Percentiles rank a stretch among this genome's conserved stretches.
These are phyloP conservation scores for Ferrisia virgata DNA, from an alignment of 2,888 invertebrate species.

Conservation along the genomic window DNA sequence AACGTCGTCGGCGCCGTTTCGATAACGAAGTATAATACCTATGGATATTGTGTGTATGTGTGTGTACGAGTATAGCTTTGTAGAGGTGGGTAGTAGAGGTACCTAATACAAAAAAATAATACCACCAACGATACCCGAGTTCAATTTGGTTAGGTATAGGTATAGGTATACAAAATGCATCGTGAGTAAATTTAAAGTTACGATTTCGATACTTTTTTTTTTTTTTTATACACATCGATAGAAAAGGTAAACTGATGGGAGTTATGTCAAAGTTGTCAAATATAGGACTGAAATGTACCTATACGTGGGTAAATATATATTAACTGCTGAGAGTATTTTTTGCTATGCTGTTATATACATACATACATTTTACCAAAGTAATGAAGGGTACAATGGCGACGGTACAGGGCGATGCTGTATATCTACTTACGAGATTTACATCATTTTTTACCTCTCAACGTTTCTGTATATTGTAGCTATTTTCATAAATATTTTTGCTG, in stretches of 20 bases:
- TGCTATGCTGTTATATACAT: too few species aligned
- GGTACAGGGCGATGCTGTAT: too few species aligned
- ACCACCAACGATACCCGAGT: not conserved
- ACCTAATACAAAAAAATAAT: not conserved
- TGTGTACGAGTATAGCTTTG: too few species aligned
- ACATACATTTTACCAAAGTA: not conserved
- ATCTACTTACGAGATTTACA: not conserved
- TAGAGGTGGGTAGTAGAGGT: not conserved
- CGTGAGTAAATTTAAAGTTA: not conserved
- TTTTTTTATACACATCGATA: too few species aligned
- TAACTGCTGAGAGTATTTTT: not conserved
- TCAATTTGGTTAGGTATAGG: not conserved
- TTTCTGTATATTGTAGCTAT: not conserved
- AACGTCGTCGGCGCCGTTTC: not conserved
- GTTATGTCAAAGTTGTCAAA: conserved; percentile 3
- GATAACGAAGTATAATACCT: too few species aligned
- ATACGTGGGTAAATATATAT: not conserved
- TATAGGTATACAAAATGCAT: not conserved
- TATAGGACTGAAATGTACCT: not conserved
- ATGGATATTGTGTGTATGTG: too few species aligned
- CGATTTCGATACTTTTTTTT: not conserved
- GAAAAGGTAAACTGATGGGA: not conserved
- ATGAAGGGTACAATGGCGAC: not conserved
- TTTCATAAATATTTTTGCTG: not conserved
- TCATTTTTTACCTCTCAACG: not conserved